Evolutionary conservation across 2,888 invertebrate genomes (phyloP), one percentile per base, ranked within the genome.

Genomic region (Stenodema calcarata): DNA sequence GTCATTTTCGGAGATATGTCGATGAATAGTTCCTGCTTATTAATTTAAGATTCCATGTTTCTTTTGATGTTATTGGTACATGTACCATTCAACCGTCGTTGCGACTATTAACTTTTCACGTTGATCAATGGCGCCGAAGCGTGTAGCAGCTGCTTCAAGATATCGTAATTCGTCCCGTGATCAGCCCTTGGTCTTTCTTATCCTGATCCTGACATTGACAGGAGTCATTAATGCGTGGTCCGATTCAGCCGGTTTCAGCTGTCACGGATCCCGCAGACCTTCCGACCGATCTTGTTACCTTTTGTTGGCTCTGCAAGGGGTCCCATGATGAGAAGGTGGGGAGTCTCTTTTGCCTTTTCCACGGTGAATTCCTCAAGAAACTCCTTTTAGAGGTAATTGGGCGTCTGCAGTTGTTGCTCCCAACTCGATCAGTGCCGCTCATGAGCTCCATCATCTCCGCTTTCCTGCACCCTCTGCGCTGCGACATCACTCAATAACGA

Each of bases 211-310:
- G 80, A 47, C 35, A 47, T 27, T 82, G 82, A 82, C 82, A 82
- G 82, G 82, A 82, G 82, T 82, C 82, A 82, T 82, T 82, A 82
- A 69, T 69, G 82, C 70, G 44, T 44, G 78, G 78, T 44, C 54
- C 80, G 35, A 62, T 81, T 82, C 47, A 62, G 35, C 11, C n/a
- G 70, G 27, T 69, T 69, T 70, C 82, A 82, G 82, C 82, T 82
- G 82, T 82, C 82, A 82, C 9, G 23, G 41, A 35, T 70, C 54
- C 70, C 69, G 30, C 42, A 47, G 16, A 41, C 42, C 62, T 69
- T 42, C 82, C 62, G 41, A 30, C 41, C 54, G 82, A 82, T 82
- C 82, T 82, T 62, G 82, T 82, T 82, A 82, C 82, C 82, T 82
- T 69, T 82, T 82, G 82, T 82, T 18, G 82, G 7, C 14, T 50